These are phyloP conservation scores for Empis stercorea DNA, from an alignment of 2,888 invertebrate genomes.

Conservation along the genomic window DNA sequence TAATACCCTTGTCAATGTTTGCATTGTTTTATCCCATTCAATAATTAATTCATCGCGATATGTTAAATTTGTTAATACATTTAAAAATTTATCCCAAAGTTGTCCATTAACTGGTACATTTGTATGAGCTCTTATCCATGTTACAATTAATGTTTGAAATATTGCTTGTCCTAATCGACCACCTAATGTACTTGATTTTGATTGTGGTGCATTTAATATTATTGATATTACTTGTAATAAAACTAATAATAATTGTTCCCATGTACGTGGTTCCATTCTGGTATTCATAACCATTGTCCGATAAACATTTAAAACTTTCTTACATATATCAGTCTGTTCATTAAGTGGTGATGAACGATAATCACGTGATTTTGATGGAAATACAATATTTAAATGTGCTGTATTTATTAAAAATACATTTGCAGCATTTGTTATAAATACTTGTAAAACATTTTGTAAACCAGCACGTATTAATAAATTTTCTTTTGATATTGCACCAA, in stretches of 20 bases:
- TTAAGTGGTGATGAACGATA: constrained; percentile 57
- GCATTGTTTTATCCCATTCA: constrained; percentile 98
- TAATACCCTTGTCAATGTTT: constrained; percentile 86
- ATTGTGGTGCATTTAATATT: constrained; percentile 59
- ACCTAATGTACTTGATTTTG: constrained; percentile 51
- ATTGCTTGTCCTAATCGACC: constrained; percentile 74
- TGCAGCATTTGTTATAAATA: constrained; percentile 87
- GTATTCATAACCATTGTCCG: constrained; percentile 96
- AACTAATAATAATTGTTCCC: constrained; percentile 81
- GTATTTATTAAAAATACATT: constrained; percentile 73
- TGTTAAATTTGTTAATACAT: constrained; percentile 74
- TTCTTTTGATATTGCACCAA: constrained; percentile 70
- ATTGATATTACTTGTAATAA: constrained; percentile 84
- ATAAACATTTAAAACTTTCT: constrained; percentile 90
- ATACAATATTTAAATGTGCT: constrained; percentile 38
- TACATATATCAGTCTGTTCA: constrained; percentile 92
- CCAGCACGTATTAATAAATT: constrained; percentile 71
- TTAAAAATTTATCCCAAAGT: constrained; percentile 88
- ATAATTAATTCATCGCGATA: constrained; percentile 89
- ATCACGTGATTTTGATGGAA: constrained; percentile 44
- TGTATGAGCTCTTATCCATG: constrained; percentile 95
- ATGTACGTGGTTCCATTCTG: constrained; percentile 80
- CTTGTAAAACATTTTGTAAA: constrained; percentile 46
- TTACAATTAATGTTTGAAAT: constrained; percentile 89
- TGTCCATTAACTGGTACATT: constrained; percentile 81